Evolutionary conservation across 2,113 vertebrate species (phyloP).

Genomic region (Cyphomyrus discorhynchus): DNA sequence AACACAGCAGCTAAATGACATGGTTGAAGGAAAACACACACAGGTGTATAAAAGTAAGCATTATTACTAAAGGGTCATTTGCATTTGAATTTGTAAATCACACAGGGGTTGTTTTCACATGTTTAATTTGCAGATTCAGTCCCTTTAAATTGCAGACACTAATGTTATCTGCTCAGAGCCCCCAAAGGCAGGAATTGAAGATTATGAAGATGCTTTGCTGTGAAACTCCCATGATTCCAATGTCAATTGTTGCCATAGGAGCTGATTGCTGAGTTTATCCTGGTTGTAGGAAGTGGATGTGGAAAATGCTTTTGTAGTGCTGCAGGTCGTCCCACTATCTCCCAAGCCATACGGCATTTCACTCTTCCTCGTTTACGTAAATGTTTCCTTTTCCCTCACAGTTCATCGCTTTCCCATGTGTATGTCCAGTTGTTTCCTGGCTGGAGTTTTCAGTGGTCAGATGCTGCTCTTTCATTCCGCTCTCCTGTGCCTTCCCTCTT

Average conservation of each 20-base stretch:
- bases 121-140: background rate
- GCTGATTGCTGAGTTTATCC: conserved; percentile 15
- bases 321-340: conserved; percentile 31
- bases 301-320: conserved; percentile 31
- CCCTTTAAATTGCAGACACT: background rate
- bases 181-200: background rate
- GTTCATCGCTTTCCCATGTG: background rate
- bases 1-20: background rate
- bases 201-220: background rate
- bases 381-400: background rate
- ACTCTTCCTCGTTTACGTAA: background rate
- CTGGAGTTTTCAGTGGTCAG: background rate
- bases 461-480: background rate
- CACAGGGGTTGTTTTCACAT: background rate
- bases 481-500: background rate
- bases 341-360: conserved; percentile 6
- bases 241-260: background rate
- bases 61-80: background rate
- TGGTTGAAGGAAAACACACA: background rate
- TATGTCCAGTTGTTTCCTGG: background rate
- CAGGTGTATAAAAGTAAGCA: background rate
- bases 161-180: background rate
- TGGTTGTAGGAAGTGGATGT: conserved; percentile 39
- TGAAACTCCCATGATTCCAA: background rate
- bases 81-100: background rate